Conservation (phyloP, 2,797 vertebrate species). For the Arnoldichthys spilopterus region DNA sequence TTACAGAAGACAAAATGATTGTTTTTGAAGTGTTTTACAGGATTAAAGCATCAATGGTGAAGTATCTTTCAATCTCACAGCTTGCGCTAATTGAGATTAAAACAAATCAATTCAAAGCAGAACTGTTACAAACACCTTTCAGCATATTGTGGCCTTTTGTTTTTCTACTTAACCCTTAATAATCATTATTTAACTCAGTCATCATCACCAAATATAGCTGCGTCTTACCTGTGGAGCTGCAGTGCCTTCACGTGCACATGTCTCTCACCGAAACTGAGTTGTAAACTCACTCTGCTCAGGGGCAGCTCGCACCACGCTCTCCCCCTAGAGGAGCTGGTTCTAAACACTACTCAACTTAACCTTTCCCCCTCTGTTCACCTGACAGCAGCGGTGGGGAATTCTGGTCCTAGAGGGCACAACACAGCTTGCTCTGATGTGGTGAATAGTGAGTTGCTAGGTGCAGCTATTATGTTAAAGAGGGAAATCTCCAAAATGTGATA, state of each 20-base stretch:
- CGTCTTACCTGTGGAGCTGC: conserved; percentile 46
- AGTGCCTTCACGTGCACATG: neutral
- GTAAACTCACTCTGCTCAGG: neutral
- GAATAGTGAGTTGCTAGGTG: no score
- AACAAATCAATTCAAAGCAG: neutral
- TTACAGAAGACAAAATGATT: no score
- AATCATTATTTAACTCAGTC: neutral
- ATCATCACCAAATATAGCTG: neutral
- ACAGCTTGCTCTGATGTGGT: no score
- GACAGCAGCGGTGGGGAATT: no score
- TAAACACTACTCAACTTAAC: neutral
- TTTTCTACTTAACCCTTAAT: neutral
- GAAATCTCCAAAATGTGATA: no score
- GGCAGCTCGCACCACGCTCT: neutral
- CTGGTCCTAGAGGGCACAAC: no score
- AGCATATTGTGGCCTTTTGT: neutral
- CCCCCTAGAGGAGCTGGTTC: neutral
- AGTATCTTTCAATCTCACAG: no score
- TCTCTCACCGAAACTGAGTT: conserved; percentile 14
- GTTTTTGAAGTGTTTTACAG: no score
- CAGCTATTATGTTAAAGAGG: no score
- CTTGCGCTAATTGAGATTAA: neutral
- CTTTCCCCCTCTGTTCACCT: neutral
- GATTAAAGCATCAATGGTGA: no score
- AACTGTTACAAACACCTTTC: neutral